Conservation (phyloP, 1,140 invertebrate species). For the Meloidogyne chitwoodi region DNA sequence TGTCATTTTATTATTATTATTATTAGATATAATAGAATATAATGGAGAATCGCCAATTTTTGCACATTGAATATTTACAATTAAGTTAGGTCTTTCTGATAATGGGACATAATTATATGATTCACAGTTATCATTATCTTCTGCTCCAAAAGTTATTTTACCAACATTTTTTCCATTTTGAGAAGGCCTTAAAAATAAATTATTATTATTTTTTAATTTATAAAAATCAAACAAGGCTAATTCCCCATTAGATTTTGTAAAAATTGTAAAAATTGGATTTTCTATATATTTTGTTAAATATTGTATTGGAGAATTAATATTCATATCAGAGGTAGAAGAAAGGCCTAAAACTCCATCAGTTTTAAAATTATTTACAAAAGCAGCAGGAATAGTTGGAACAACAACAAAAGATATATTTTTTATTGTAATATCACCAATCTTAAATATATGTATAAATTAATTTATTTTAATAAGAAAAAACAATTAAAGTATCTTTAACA, state of each 20-base stretch:
- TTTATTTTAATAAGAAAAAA: background rate
- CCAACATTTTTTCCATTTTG: background rate
- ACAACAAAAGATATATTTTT: background rate
- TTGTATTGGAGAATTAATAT: background rate
- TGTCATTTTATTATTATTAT: background rate
- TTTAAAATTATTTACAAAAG: background rate
- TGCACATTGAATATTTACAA: background rate
- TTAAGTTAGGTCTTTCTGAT: background rate
- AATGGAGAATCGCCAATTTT: background rate
- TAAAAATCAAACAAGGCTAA: background rate
- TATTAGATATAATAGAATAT: background rate
- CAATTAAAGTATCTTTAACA: background rate
- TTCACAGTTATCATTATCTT: background rate
- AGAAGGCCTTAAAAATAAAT: background rate
- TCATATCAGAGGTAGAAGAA: background rate
- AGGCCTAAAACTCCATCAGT: background rate
- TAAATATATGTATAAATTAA: background rate
- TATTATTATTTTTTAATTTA: background rate
- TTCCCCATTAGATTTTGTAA: background rate
- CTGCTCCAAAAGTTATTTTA: background rate
- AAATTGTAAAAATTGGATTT: background rate
- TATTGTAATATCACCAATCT: background rate
- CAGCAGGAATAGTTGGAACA: background rate
- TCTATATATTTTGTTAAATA: background rate
- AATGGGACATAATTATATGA: background rate